Conservation (phyloP, 2,113 vertebrate genomes). For the Mastomys coucha region DNA sequence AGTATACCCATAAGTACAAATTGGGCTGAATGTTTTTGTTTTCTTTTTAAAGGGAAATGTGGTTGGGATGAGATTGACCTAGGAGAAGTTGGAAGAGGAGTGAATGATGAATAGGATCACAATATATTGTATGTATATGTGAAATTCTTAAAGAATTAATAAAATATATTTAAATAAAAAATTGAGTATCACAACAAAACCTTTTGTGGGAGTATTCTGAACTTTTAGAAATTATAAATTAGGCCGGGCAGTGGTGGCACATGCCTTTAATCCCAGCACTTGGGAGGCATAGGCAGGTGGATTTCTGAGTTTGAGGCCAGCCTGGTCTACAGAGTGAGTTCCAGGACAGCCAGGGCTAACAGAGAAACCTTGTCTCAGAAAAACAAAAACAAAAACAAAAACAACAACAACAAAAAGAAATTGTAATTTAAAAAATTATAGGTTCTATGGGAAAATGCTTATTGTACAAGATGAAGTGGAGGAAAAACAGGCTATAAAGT, state of each 20-base stretch:
- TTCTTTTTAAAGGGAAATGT: not conserved
- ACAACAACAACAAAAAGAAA: no score
- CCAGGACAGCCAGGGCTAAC: no score
- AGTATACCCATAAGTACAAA: not conserved
- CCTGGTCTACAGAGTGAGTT: no score
- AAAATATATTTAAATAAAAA: not conserved
- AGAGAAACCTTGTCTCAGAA: no score
- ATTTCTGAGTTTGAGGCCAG: no score
- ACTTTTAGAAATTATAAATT: not conserved
- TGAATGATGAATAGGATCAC: not conserved
- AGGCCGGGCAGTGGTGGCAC: no score
- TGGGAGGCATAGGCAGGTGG: no score
- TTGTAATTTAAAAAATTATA: not conserved
- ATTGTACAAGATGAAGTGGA: not conserved
- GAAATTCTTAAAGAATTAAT: not conserved
- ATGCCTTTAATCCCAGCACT: no score
- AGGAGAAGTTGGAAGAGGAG: not conserved
- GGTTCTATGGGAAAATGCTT: not conserved
- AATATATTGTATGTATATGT: not conserved
- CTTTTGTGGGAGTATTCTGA: not conserved
- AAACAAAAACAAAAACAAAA: no score
- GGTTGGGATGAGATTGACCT: not conserved
- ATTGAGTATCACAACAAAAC: not conserved
- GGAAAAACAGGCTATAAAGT: not conserved
- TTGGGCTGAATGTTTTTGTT: not conserved